Evolutionary conservation across 2,113 vertebrate species (phyloP).

Genomic region (Campylomormyrus tamandua): DNA sequence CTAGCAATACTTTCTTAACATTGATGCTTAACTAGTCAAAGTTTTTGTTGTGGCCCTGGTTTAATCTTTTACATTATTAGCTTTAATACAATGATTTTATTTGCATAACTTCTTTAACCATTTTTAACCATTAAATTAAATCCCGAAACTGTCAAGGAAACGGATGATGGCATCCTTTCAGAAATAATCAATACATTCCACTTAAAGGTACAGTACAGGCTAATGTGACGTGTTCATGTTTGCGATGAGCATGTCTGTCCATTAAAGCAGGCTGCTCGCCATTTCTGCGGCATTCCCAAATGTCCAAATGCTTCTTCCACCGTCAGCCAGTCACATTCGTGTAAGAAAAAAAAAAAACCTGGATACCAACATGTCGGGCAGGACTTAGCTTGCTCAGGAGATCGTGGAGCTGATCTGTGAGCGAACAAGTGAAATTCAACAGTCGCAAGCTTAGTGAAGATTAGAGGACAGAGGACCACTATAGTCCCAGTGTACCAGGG

Average conservation of each 20-base stretch:
- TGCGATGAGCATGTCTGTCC: conserved; percentile 17
- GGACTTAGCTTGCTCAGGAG: conserved; percentile 37
- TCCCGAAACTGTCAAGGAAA: conserved; percentile 21
- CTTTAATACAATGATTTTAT: conserved; percentile 32
- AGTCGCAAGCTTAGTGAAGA: conserved; percentile 14
- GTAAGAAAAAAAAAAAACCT: conserved; percentile 39
- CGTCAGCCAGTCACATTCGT: conserved; percentile 23
- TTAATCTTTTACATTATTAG: conserved; percentile 44
- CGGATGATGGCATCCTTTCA: conserved; percentile 8
- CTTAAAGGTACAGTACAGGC: conserved; percentile 38
- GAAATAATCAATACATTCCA: conserved; percentile 42
- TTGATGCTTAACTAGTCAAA: conserved; percentile 30
- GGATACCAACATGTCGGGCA: conserved; percentile 38
- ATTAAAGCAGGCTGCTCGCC: neutral
- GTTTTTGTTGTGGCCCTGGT: conserved; percentile 26
- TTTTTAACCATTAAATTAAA: conserved; percentile 31
- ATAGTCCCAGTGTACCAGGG: conserved; percentile 20
- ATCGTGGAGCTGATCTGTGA: neutral
- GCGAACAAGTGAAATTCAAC: neutral
- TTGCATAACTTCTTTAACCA: conserved; percentile 27
- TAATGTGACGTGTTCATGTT: conserved; percentile 30
- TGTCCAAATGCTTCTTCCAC: neutral
- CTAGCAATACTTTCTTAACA: conserved; percentile 26
- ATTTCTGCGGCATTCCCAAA: neutral
- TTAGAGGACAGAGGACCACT: conserved; percentile 23